Evolutionary conservation across 2,113 vertebrate species (phyloP).

Genomic region (Progne subis): DNA sequence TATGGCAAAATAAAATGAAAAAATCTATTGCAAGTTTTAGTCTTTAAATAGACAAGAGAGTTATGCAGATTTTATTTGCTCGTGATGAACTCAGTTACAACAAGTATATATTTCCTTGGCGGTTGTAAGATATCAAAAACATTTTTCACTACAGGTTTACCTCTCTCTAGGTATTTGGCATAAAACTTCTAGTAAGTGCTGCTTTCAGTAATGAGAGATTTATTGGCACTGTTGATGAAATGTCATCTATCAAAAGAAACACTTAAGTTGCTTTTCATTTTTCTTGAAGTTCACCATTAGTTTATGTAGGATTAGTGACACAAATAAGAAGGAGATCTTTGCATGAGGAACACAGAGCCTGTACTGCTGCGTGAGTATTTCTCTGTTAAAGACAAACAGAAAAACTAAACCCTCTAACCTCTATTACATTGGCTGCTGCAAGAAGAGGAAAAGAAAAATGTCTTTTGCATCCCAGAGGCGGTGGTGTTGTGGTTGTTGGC

Average conservation of each 20-base stretch:
- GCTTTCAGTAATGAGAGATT: conserved; percentile 54
- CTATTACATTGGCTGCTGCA: conserved; percentile 34
- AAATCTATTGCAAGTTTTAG: not conserved
- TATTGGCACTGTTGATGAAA: conserved; percentile 58
- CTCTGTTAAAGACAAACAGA: conserved; percentile 13
- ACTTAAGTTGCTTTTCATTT: conserved; percentile 62
- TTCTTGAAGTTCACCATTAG: conserved; percentile 64
- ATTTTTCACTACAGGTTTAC: conserved; percentile 25
- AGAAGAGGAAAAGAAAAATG: not conserved
- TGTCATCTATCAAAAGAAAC: conserved; percentile 63
- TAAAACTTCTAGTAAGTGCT: conserved; percentile 56
- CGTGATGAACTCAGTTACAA: not conserved
- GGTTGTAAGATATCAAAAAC: conserved; percentile 25
- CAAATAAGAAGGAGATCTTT: conserved; percentile 60
- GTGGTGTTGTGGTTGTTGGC: conserved; percentile 35
- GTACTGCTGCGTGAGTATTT: not conserved
- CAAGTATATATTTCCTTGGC: not conserved
- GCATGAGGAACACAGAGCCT: conserved; percentile 17
- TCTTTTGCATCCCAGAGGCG: not conserved
- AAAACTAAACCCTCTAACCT: not conserved
- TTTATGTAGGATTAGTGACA: conserved; percentile 69
- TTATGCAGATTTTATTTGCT: not conserved
- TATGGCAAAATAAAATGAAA: not conserved
- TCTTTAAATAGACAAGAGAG: not conserved
- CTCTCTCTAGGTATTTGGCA: conserved; percentile 42